Conservation (phyloP, 2,113 vertebrate genomes). For the Gobiocypris rarus region DNA sequence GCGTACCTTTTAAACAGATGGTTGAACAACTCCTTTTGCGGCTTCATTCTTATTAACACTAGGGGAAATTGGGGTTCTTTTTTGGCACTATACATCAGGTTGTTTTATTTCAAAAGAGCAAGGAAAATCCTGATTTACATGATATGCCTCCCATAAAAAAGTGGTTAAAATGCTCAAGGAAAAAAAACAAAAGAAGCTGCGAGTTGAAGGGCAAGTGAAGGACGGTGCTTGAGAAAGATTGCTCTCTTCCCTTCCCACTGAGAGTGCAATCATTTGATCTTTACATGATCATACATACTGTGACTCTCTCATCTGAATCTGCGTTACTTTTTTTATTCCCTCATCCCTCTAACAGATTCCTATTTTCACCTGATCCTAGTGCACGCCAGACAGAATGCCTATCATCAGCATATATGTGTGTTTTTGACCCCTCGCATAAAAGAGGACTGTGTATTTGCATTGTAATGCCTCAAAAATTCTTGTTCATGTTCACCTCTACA, state of each 20-base stretch:
- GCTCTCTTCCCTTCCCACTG: constrained; percentile 14
- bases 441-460: neutral
- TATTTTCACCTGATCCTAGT: neutral
- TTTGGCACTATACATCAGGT: neutral
- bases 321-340: neutral
- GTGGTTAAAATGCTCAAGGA: neutral
- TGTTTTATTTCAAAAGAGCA: constrained; percentile 13
- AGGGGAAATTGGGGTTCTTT: neutral
- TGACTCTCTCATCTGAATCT: neutral
- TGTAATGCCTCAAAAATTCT: neutral
- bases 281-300: constrained; percentile 1
- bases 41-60: neutral
- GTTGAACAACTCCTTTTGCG: neutral
- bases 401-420: neutral
- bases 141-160: neutral
- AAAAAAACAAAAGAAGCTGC: constrained; percentile 12
- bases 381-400: neutral
- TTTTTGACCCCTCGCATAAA: too few species aligned
- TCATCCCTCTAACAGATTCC: neutral
- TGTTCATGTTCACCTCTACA: neutral
- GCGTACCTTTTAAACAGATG: neutral
- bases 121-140: neutral
- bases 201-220: constrained; percentile 40
- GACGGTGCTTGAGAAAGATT: constrained; percentile 14
- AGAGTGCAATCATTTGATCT: constrained; percentile 33